Evolutionary conservation across 2,797 vertebrate genomes (phyloP).

Genomic region (Rhinoraja longicauda): DNA sequence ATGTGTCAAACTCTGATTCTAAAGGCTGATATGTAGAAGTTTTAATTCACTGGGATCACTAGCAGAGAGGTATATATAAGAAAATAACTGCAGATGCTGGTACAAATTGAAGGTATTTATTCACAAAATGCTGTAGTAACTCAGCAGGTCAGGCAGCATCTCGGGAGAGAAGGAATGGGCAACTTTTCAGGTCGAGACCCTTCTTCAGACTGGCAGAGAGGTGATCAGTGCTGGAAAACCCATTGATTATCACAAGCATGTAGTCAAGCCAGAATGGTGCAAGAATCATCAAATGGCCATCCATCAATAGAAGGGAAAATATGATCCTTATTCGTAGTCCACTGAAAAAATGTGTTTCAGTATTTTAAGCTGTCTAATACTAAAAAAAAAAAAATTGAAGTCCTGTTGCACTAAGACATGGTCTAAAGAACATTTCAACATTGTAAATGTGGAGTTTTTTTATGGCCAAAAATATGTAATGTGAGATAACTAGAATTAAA

Average conservation of each 20-base stretch:
- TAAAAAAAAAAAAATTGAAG: neutral
- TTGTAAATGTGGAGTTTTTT: neutral
- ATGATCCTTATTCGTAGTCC: neutral
- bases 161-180: too few relatives aligned
- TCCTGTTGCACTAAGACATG: neutral
- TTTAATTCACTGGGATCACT: neutral
- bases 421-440: too few relatives aligned
- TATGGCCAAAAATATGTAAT: neutral
- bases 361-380: neutral
- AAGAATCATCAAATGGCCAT: neutral
- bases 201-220: too few relatives aligned
- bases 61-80: rapidly evolving
- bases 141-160: too few relatives aligned
- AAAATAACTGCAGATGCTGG: too few relatives aligned
- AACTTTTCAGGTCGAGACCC: too few relatives aligned
- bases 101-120: too few relatives aligned
- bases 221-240: neutral
- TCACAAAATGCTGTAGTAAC: too few relatives aligned
- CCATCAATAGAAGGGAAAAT: neutral
- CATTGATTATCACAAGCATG: neutral
- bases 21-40: neutral
- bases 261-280: too few relatives aligned
- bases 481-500: neutral
- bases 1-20: too few relatives aligned
- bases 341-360: neutral